Evolutionary conservation across 2,888 invertebrate species (phyloP).

Genomic region (Cheilosia impressa): DNA sequence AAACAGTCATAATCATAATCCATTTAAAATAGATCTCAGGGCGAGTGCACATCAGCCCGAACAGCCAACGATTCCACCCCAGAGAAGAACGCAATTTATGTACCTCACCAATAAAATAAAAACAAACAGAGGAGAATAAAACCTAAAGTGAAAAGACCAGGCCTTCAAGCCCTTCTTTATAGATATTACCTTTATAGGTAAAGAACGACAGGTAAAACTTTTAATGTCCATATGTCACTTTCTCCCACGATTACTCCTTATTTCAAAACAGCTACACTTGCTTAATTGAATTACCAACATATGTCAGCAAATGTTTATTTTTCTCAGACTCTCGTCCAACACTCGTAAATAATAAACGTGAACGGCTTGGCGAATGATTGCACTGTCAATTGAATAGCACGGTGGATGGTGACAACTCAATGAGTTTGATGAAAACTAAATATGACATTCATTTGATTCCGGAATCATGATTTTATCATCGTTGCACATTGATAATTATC

Average conservation of each 20-base stretch:
- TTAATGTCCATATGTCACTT: constrained; percentile 47
- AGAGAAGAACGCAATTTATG: too few relatives aligned
- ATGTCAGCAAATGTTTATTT: constrained; percentile 50
- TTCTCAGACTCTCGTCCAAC: constrained; percentile 11
- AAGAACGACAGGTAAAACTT: not conserved
- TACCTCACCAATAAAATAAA: too few relatives aligned
- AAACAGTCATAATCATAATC: too few relatives aligned
- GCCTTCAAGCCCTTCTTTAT: too few relatives aligned
- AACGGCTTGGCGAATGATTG: constrained; percentile 46
- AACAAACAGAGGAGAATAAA: too few relatives aligned
- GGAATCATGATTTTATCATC: constrained; percentile 81
- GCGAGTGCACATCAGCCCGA: too few relatives aligned
- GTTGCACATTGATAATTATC: constrained; percentile 82
- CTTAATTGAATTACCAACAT: constrained; percentile 50
- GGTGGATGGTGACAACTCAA: constrained; percentile 62
- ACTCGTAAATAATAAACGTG: constrained; percentile 37
- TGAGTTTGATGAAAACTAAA: constrained; percentile 80
- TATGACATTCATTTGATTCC: constrained; percentile 83
- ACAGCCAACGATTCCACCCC: too few relatives aligned
- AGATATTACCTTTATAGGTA: not conserved
- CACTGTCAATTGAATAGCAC: constrained; percentile 62
- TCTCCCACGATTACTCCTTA: constrained; percentile 46
- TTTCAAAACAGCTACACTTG: constrained; percentile 26
- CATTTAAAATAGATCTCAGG: too few relatives aligned
- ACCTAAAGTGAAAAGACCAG: too few relatives aligned